These are phyloP conservation scores for Piaya cayana DNA, from an alignment of 2,113 vertebrate species.

Conservation along the genomic window DNA sequence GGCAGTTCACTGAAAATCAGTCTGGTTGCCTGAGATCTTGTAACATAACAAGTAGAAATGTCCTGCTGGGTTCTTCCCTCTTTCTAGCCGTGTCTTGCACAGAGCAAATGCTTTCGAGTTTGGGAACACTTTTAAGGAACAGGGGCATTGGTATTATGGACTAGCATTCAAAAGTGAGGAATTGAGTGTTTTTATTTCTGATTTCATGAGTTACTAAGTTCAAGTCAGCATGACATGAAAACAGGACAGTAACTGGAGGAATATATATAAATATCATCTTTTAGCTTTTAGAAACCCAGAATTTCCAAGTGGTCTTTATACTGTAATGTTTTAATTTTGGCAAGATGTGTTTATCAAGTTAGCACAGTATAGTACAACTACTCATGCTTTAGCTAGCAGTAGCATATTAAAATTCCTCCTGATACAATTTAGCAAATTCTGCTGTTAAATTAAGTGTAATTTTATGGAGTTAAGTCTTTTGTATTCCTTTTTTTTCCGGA, in stretches of 20 bases:
- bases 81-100: not conserved
- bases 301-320: not conserved
- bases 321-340: not conserved
- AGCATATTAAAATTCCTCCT: not conserved
- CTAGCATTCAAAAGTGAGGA: not conserved
- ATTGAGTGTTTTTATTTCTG: not conserved
- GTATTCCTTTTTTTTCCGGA: not conserved
- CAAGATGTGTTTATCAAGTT: not conserved
- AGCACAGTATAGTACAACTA: not conserved
- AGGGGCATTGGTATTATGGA: not conserved
- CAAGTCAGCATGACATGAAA: not conserved
- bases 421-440: not conserved
- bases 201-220: not conserved
- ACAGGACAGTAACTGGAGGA: not conserved
- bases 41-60: accelerated
- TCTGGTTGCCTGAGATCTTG: not conserved
- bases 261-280: not conserved
- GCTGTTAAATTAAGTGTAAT: not conserved
- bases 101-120: not conserved
- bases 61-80: not conserved
- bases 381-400: not conserved
- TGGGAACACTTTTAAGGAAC: not conserved
- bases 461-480: not conserved
- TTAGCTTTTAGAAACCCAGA: not conserved
- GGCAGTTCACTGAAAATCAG: not conserved